Base-by-base conservation (phyloP, 1,140 invertebrate genomes). In the Zelostemma sp. region DNA sequence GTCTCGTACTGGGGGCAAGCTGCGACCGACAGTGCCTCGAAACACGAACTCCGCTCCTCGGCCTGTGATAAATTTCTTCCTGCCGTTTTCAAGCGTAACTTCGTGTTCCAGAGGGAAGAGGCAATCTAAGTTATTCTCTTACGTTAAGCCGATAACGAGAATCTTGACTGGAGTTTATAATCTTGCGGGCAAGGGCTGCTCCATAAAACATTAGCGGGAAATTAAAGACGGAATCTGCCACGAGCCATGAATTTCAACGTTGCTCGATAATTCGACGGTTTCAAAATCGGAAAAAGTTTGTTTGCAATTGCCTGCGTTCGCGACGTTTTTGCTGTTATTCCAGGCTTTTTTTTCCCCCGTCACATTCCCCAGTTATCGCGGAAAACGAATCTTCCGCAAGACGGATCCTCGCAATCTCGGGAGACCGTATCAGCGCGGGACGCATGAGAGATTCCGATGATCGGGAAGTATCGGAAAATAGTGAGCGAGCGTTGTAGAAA, bases 381-480 rank as follows among this genome's bases (percentile, higher is more conserved):
- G 47, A 21, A 14, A 69, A 56, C 50, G 53, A 57, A 41, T 41
- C 64, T 55, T 53, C 33, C 12, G 61, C 54, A 55, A 65, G 57
- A 65, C 50, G 47, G 62, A 65, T 65, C 60, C 45, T 12, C 16
- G 54, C 62, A 70, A 70, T 65, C 62, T 65, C 62, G 11, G 12
- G 58, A 46, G 68, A 65, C 41, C 57, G 53, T 64, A 68, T 67
- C 64, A 35, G 55, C 40, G 18, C 35, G 35, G 21, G 59, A 57
- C 56, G 64, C 61, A 65, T 64, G 61, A 61, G 60, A 65, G 47
- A 70, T 70, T 64, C 61, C 47, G 25, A 12, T 14, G 31, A 38
- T 61, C 38, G 50, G 55, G 50, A 56, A 56, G 57, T 64, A 69
- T 63, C 67, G 67, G 60, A 25, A 69, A 64, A 64, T 63, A 68